Percentiles rank a stretch among this genome's conserved stretches.
These are phyloP conservation scores for Eueremaeus valkanovi DNA, from an alignment of 2,888 invertebrate species.

Conservation along the genomic window DNA sequence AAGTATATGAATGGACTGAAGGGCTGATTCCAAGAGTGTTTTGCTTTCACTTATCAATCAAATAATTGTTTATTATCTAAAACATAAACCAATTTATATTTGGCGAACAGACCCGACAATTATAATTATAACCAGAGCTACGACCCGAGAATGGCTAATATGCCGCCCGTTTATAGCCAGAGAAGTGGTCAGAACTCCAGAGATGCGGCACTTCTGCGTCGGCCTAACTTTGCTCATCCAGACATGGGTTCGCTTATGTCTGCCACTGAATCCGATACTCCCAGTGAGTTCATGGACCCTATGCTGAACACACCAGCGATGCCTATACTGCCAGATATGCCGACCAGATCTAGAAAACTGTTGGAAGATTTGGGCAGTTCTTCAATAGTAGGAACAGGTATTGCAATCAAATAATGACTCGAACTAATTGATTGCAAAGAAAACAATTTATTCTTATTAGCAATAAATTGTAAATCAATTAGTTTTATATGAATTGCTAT, in stretches of 20 bases:
- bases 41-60: no score
- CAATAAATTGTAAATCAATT: not conserved
- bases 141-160: slow-evolving; percentile 5
- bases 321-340: slow-evolving; percentile 60
- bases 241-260: slow-evolving; percentile 25
- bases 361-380: slow-evolving; percentile 55
- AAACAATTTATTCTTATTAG: not conserved
- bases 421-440: not conserved
- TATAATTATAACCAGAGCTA: slow-evolving; percentile 10
- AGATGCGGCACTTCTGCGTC: slow-evolving; percentile 25
- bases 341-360: slow-evolving; percentile 57
- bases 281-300: slow-evolving; percentile 50
- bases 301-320: slow-evolving; percentile 55
- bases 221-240: slow-evolving; percentile 29
- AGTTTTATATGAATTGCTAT: slow-evolving; percentile 18
- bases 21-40: no score
- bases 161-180: not conserved
- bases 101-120: not conserved
- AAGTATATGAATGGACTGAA: no score
- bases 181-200: not conserved
- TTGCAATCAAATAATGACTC: not conserved
- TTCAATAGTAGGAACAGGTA: slow-evolving; percentile 49
- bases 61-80: no score
- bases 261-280: slow-evolving; percentile 48
- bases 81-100: no score